Evolutionary conservation across 2,113 vertebrate species (phyloP), one percentile per base, ranked within the genome.

Genomic region (Hippocampus barbouri): DNA sequence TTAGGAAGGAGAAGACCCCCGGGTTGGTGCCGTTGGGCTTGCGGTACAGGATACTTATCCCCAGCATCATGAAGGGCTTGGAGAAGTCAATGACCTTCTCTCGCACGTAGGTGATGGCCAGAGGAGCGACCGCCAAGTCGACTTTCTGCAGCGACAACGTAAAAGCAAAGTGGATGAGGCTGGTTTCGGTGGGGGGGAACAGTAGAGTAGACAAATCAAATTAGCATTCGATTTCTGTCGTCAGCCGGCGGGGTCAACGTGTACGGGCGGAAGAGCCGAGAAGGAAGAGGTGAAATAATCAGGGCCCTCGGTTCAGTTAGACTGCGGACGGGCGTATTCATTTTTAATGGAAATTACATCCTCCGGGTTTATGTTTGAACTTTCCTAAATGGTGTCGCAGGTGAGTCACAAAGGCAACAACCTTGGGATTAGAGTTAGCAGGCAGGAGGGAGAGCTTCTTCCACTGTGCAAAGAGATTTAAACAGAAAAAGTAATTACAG

Each of bases 61-160:
- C 92, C 77, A 93, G 85, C 77, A 96, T 99, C 97, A 99, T 98
- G 93, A 94, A 99, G 64, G 97, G 97, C 91, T 99, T 98, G 76
- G 97, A 98, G 91, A 99, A 99, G 93, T 99, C 97, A 89, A 99
- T 99, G 92, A 98, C 97, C 92, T 98, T 93, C 94, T 99, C 96
- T 74, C 97, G 92, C 73, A 95, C 94, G 75, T 98, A 98, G 82
- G 97, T 99, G 91, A 99, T 99, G 88, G 97, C 95, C 92, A 99
- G 83, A 41, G 97, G 97, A 67, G 97, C 95, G 84, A 99, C 96
- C 45, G 97, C 97, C 91, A 99, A 94, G 82, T 99, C 97, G 74
- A 94, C 95, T 94, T 98, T 99, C 97, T 99, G 94, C 85, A 87
- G 78, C 1, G 51, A 86, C 76, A 92, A 83, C 78, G 69, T 69